Percentiles rank a stretch among this genome's conserved stretches.
These are phyloP conservation scores for Bombus superbus DNA, from an alignment of 1,140 invertebrate genomes.

Conservation along the genomic window DNA sequence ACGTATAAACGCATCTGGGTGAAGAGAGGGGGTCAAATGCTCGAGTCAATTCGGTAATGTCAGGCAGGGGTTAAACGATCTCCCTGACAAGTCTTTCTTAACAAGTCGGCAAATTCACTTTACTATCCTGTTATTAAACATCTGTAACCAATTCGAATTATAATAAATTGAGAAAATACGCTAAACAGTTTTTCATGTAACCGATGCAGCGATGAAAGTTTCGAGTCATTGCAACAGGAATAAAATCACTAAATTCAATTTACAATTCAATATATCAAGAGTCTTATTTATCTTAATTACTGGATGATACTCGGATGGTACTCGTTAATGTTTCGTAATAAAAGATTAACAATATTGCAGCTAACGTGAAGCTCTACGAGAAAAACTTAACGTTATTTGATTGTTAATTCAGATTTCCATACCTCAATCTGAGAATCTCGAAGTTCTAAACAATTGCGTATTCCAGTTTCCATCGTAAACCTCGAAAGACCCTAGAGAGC, in stretches of 20 bases:
- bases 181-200: background rate
- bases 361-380: background rate
- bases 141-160: conserved; percentile 12
- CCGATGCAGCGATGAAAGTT: no score
- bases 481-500: conserved; percentile 20
- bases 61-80: conserved; percentile 74
- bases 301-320: background rate
- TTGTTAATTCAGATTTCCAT: background rate
- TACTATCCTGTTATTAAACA: conserved; percentile 41
- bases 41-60: conserved; percentile 78
- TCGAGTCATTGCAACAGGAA: background rate
- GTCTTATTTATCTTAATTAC: background rate
- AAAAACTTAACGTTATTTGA: background rate
- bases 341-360: no score
- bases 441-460: background rate
- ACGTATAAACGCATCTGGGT: conserved; percentile 32
- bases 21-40: conserved; percentile 73
- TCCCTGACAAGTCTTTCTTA: conserved; percentile 61
- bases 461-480: conserved; percentile 29
- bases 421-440: background rate
- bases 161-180: background rate
- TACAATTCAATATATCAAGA: background rate
- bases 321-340: background rate
- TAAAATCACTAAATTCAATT: background rate
- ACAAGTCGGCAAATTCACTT: conserved; percentile 61